Evolutionary conservation across 2,888 invertebrate species (phyloP), one percentile per base, ranked within the genome.

Genomic region (Atherix ibis): DNA sequence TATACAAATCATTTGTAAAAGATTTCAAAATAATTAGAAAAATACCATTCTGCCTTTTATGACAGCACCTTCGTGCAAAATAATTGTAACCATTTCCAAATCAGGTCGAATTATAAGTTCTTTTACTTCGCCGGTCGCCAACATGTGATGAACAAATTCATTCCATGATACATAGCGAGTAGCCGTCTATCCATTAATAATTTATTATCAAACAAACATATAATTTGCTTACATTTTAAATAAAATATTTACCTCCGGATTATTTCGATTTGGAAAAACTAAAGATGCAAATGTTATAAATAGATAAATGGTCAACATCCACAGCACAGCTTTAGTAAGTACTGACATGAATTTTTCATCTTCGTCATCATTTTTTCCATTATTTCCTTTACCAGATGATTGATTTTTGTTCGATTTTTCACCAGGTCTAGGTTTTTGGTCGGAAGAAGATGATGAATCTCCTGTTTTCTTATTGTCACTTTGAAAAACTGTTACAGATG

Each of bases 131-230:
- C 95, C 95, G 53, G 84, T 87, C 0, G 84, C 77, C 35, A 97
- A 62, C 84, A 97, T 87, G 40, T 89, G 81, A 58, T 92, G 80
- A 1, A 91, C 74, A 65, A 97, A 97, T 62, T 95, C 94, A 62
- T 91, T 89, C 95, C 95, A 97, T 0, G 89, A 85, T 2, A 91
- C 80, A 54, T 81, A 84, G 18, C 80, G 66, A n/a, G 56, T 59
- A 5, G 58, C 49, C 8, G 52, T 51, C 47, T 52, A 32, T 22
- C 4, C 25, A 25, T 32, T 14, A 27, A 12, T 28, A 28, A 29
- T 9, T 32, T 17, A 18, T 13, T 31, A 12, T 28, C 24, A 19
- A 22, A 28, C 14, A 24, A 16, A n/a, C 2, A 12, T 6, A 16
- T 18, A 14, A 27, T 30, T 18, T 27, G 9, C 18, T n/a, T n/a